Conservation (phyloP, 2,113 vertebrate genomes). For the Pongo pygmaeus region DNA sequence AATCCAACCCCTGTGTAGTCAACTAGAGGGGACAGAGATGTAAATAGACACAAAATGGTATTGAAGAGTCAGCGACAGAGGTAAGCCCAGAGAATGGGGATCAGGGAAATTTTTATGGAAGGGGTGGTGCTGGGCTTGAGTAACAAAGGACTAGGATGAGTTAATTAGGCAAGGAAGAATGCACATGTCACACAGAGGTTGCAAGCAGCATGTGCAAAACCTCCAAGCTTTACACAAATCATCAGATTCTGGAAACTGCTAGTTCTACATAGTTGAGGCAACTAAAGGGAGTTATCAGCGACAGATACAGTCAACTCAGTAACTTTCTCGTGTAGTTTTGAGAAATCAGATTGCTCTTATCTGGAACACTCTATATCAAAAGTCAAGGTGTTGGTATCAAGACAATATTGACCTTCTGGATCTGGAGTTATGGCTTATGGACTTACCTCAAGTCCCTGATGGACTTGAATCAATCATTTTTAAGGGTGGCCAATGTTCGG, state of each 20-base stretch:
- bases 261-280: not conserved
- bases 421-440: slow-evolving; percentile 17
- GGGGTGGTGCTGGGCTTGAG: not conserved
- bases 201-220: not conserved
- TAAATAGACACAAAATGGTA: not conserved
- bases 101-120: not conserved
- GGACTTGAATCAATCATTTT: slow-evolving; percentile 23
- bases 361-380: slow-evolving; percentile 17
- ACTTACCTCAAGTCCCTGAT: not conserved
- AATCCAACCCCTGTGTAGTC: not conserved
- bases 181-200: not conserved
- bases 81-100: not conserved
- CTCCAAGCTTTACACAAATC: not conserved
- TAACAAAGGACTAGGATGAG: not conserved
- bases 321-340: not conserved
- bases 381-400: slow-evolving; percentile 17
- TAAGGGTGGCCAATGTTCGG: slow-evolving; percentile 4
- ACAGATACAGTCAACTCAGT: not conserved
- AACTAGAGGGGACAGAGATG: not conserved
- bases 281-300: not conserved
- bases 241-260: not conserved
- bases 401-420: slow-evolving; percentile 17
- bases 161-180: not conserved
- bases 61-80: not conserved
- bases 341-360: slow-evolving; percentile 26